Conservation (phyloP, 2,888 invertebrate genomes). For the Idaea aversata region DNA sequence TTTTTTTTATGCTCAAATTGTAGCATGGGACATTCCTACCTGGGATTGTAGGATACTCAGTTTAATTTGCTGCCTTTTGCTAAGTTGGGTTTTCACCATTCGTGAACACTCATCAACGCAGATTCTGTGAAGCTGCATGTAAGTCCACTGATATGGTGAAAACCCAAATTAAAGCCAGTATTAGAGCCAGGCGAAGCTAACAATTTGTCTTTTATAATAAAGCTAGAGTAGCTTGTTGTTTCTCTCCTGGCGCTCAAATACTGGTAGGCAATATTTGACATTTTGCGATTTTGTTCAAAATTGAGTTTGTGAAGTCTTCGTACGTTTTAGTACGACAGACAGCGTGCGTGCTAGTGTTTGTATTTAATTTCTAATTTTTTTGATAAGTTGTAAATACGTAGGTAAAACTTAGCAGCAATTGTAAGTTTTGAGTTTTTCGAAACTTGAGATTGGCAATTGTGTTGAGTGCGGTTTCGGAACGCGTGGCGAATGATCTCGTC, state of each 20-base stretch:
- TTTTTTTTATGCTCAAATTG: constrained; percentile 55
- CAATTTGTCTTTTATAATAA: too few relatives aligned
- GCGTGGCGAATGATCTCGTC: constrained; percentile 17
- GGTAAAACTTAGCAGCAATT: constrained; percentile 62
- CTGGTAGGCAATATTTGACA: background rate
- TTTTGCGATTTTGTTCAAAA: constrained; percentile 39
- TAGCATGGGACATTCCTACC: constrained; percentile 53
- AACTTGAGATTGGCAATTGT: constrained; percentile 47
- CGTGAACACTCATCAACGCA: background rate
- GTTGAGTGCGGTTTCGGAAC: constrained; percentile 32
- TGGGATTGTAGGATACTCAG: constrained; percentile 31
- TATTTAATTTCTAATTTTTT: constrained; percentile 47
- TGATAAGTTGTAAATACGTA: constrained; percentile 70
- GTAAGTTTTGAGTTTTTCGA: constrained; percentile 64
- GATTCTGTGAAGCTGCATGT: too few relatives aligned
- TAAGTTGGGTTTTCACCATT: background rate
- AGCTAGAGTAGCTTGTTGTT: too few relatives aligned
- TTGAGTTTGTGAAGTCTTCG: constrained; percentile 45
- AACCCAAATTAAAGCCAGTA: too few relatives aligned
- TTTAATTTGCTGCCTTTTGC: constrained; percentile 42
- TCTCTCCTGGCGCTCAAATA: background rate
- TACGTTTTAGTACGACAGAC: constrained; percentile 68
- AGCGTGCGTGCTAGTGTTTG: constrained; percentile 37
- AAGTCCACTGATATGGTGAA: too few relatives aligned
- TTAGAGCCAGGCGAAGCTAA: too few relatives aligned